Evolutionary conservation across 92 coral and sea anemone genomes (phyloP).

Genomic region (Palythoa grandiflora): DNA sequence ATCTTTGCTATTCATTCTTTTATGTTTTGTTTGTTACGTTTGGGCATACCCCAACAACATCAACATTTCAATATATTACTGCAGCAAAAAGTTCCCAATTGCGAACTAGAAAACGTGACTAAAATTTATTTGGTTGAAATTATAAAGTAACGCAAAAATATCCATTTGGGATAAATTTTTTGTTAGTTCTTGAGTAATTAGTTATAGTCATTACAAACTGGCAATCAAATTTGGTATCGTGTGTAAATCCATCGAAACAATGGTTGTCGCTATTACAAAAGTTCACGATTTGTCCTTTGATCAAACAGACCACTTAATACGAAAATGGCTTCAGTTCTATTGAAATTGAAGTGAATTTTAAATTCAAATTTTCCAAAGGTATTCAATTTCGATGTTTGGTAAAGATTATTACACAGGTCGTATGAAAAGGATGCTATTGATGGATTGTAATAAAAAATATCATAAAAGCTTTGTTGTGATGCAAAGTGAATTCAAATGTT

Average conservation of each 20-base stretch:
- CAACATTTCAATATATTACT: not conserved
- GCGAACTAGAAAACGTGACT: conserved; percentile 30
- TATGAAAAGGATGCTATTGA: conserved; percentile 7
- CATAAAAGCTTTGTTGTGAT: conserved; percentile 34
- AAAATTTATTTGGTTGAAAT: not conserved
- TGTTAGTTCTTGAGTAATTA: not conserved
- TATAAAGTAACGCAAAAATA: conserved; percentile 16
- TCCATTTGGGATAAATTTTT: not conserved
- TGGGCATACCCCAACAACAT: not conserved
- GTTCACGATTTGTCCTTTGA: not conserved
- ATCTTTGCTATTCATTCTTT: not conserved
- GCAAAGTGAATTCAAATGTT: conserved; percentile 25
- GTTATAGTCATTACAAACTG: not conserved
- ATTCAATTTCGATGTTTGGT: conserved; percentile 42
- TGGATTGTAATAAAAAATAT: conserved; percentile 16
- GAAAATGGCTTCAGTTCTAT: conserved; percentile 40
- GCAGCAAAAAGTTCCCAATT: not conserved
- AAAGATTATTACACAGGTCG: conserved; percentile 41
- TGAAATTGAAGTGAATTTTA: conserved; percentile 35
- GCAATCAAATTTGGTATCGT: not conserved
- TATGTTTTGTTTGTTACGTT: not conserved
- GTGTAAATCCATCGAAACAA: not conserved
- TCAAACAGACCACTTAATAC: conserved; percentile 32
- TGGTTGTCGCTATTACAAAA: not conserved
- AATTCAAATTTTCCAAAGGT: conserved; percentile 46